Evolutionary conservation across 2,113 vertebrate species (phyloP), one percentile per base, ranked within the genome.

Genomic region (Chlamydotis undulata): DNA sequence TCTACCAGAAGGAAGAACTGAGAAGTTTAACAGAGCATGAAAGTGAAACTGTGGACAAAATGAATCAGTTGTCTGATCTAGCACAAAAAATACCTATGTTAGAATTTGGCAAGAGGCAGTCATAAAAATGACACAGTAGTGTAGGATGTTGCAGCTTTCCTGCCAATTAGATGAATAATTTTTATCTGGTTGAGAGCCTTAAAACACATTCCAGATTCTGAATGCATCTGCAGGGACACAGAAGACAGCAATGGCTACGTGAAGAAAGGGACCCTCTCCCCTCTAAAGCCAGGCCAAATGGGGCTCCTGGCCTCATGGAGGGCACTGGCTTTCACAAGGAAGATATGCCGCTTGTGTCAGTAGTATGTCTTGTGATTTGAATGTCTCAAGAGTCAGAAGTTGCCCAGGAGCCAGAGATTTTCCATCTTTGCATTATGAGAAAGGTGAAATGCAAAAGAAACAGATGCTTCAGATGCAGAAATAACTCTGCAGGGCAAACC

Each of bases 191-290:
- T 68, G 43, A 78, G 26, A 73, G 16, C 21, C 39, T 68, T 79
- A 60, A 73, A 82, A 79, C 14, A 21, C 15, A 33, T 71, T 68
- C 26, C 25, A 53, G 29, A 15, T 60, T 26, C 35, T 84, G 56
- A 64, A 75, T 9, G 29, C 18, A 29, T 7, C 47, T 89, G 22
- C 3, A 2, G 43, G n/a, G 37, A 55, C 19, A 8, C 13, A 0
- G 0, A 18, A 52, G 28, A 33, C 47, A 17, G 25, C 19, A 74
- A 52, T 1, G 3, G 37, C 12, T 75, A 6, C 1, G 1, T 22
- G 64, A 78, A 83, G 19, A 59, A 92, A 65, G 19, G 25, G 15
- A 60, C 0, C 0, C 3, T 35, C 12, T 69, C 8, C 12, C 26
- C 14, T 33, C 25, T 61, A 64, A 84, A 52, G 15, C 4, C 39